These are phyloP conservation scores for Taphrorychus bicolor DNA, from an alignment of 2,888 invertebrate genomes.

Conservation along the genomic window DNA sequence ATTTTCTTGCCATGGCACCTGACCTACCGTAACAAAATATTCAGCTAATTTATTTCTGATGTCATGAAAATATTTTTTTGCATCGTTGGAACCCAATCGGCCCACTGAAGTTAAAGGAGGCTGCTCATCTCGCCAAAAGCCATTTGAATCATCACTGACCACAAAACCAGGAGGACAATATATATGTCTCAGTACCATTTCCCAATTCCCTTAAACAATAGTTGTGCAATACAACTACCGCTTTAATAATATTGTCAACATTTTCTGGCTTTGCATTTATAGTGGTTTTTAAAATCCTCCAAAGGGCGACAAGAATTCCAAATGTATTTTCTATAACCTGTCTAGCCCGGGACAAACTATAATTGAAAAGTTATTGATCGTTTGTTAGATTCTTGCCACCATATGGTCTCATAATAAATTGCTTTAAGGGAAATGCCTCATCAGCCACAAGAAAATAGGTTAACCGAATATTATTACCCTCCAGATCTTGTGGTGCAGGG, in stretches of 20 bases:
- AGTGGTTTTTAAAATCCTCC: slow-evolving; percentile 40
- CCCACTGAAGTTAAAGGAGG: no score
- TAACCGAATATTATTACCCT: no score
- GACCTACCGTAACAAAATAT: no score
- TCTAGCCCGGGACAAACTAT: slow-evolving; percentile 44
- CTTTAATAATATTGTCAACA: not conserved
- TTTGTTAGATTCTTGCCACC: slow-evolving; percentile 35
- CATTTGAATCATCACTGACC: no score
- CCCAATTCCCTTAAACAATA: no score
- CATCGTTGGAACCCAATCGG: no score
- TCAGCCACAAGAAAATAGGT: slow-evolving; percentile 30
- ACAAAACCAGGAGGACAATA: no score
- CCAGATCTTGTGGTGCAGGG: not conserved
- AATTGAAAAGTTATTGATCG: slow-evolving; percentile 44
- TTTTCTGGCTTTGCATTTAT: not conserved
- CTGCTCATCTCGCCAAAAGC: no score
- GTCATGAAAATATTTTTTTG: no score
- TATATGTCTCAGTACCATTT: not conserved
- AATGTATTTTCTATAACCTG: slow-evolving; percentile 46
- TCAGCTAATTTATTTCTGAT: no score
- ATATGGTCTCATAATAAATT: slow-evolving; percentile 46
- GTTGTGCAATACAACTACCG: not conserved
- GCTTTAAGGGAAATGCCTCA: slow-evolving; percentile 27
- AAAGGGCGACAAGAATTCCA: slow-evolving; percentile 44
- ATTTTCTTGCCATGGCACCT: no score